Evolutionary conservation across 1,140 invertebrate species (phyloP).

Genomic region (Caenorhabditis brenneri): DNA sequence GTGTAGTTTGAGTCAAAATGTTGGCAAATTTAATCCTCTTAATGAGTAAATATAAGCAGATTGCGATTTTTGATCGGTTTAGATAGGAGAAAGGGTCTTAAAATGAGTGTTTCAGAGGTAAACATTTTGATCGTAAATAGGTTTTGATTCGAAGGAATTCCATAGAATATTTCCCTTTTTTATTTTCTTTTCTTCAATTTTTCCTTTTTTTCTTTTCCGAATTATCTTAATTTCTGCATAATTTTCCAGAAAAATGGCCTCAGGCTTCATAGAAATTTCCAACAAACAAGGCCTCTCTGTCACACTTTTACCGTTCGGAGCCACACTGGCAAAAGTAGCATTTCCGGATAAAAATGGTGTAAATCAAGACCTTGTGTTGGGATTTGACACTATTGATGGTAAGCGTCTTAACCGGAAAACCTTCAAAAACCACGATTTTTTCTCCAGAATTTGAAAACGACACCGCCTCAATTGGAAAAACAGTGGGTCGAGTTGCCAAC

Average conservation of each 20-base stretch:
- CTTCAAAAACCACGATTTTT: not conserved
- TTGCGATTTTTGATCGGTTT: not conserved
- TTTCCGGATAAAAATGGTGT: conserved; percentile 5
- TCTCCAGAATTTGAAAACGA: conserved; percentile 22
- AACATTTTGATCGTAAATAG: no score
- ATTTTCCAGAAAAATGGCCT: no score
- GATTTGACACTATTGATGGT: conserved; percentile 38
- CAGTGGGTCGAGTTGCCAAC: conserved; percentile 36
- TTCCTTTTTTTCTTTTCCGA: not conserved
- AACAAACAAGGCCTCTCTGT: conserved; percentile 41
- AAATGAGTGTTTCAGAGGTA: no score
- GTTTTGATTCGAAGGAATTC: no score
- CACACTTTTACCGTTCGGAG: conserved; percentile 11
- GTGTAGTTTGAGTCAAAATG: not conserved
- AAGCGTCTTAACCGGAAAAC: not conserved
- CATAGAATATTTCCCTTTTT: not conserved
- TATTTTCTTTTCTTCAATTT: not conserved
- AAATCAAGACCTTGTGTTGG: conserved; percentile 7
- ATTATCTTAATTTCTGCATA: not conserved
- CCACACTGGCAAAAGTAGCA: not conserved
- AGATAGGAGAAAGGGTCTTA: not conserved
- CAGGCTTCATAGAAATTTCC: conserved; percentile 30
- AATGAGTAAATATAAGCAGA: no score
- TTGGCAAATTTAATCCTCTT: no score
- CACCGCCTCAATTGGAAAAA: conserved; percentile 20